phyloP scores from a whole-genome alignment of 2,888 invertebrate genomes.

The Rhagium mordax region DNA sequence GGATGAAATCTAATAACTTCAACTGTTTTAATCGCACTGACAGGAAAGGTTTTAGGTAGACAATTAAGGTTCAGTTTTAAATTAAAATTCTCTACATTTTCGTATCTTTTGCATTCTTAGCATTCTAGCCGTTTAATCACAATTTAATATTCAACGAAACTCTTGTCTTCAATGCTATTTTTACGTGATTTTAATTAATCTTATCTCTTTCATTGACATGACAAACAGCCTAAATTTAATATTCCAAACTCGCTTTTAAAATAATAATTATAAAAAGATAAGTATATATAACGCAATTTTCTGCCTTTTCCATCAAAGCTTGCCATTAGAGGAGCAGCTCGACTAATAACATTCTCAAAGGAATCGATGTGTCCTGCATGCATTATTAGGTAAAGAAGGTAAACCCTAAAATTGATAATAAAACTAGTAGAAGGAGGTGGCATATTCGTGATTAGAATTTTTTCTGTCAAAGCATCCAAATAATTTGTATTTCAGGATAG shows the following conservation, averaged over 20 bases:
- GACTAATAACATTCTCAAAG: background rate
- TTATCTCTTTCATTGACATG: background rate
- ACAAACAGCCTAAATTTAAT: background rate
- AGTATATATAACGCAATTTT: background rate
- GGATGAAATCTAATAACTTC: no score
- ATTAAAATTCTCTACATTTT: slow-evolving; percentile 1
- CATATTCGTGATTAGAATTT: background rate
- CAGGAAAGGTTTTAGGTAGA: background rate
- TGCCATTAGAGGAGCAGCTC: background rate
- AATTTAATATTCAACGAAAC: slow-evolving; percentile 4
- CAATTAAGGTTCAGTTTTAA: background rate
- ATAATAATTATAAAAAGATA: background rate
- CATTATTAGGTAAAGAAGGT: background rate
- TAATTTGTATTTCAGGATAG: background rate
- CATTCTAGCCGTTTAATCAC: background rate
- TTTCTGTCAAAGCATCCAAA: background rate
- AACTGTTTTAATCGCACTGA: background rate
- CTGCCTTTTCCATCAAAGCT: background rate
- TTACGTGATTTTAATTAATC: slow-evolving; percentile 6
- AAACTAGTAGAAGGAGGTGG: background rate
- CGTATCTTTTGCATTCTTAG: background rate
- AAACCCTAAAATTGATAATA: background rate
- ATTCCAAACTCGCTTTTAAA: background rate
- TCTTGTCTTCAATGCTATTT: background rate
- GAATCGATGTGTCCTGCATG: background rate